A percentile compares a stretch with the other conserved stretches of the same genome.
Evolutionary conservation across 2,113 vertebrate genomes (phyloP).

Genomic region (Lynx canadensis): DNA sequence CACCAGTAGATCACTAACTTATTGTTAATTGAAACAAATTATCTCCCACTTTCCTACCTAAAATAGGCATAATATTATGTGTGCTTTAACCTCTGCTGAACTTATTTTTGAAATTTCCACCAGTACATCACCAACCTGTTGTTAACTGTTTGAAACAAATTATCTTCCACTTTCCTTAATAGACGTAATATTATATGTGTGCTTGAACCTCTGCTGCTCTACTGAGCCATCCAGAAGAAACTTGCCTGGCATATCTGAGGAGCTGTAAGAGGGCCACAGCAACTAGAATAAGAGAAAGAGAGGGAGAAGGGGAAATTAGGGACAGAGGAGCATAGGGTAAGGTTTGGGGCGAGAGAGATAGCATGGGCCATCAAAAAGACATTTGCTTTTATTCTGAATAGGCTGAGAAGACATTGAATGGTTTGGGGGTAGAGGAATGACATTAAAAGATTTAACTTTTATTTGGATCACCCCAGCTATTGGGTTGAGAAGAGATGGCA

Average conservation of each 20-base stretch:
- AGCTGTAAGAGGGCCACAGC: background rate
- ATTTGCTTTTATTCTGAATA: background rate
- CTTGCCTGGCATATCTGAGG: background rate
- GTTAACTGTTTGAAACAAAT: slow-evolving; percentile 10
- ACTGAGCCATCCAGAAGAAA: background rate
- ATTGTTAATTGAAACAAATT: background rate
- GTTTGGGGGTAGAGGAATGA: background rate
- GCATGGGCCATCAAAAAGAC: background rate
- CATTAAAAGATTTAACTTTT: background rate
- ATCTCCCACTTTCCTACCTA: background rate
- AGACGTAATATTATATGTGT: background rate
- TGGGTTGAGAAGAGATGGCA: background rate
- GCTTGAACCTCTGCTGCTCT: background rate
- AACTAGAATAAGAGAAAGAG: background rate
- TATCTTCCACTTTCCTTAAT: background rate
- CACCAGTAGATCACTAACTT: background rate
- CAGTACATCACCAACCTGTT: background rate
- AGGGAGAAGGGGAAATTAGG: background rate
- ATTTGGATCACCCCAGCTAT: background rate
- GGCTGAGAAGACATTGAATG: background rate
- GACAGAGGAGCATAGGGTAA: background rate
- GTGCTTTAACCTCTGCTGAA: background rate
- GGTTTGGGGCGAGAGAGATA: background rate
- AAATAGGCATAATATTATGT: background rate
- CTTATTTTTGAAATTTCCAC: background rate